Evolutionary conservation across 2,888 invertebrate genomes (phyloP), one percentile per base, ranked within the genome.

Genomic region (Ischnus inquisitorius): DNA sequence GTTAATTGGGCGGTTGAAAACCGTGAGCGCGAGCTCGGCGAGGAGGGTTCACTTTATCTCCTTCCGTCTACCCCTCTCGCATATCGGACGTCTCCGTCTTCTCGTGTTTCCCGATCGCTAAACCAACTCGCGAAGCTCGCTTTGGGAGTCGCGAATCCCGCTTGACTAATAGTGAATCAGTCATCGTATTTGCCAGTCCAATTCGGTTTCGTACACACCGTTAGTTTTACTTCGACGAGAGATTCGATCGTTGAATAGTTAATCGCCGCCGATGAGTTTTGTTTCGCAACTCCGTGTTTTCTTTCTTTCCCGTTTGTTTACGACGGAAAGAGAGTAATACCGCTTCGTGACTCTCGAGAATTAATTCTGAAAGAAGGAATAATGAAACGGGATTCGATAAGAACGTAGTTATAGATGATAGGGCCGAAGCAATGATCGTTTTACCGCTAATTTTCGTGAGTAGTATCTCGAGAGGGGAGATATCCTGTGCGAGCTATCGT

Each of bases 1-100:
- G 75, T 46, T 81, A 81, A 81, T 76, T 41, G 54, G 62, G 1
- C 43, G 14, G 68, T 62, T 75, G 19, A 19, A 48, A 68, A 16
- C 57, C 67, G 57, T 19, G 74, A 62, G 12, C 43, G 51, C 46
- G 10, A 34, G 41, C 51, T 54, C n/a, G n/a, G n/a, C n/a, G n/a
- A n/a, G n/a, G n/a, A n/a, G 60, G 46, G 72, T 68, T 68, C 62
- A 28, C 75, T 67, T 25, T 60, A 62, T 19, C n/a, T 57, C 39
- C 25, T 41, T 64, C 22, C 25, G 62, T 68, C n/a, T 57, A 14
- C 12, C 39, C 39, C 28, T 12, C 46, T 67, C 28, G 60, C 68
- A 14, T 67, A 48, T 75, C 60, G 41, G 8, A 76, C 34, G 34
- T 51, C 64, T 76, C 34, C 22, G 8, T 57, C 25, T 39, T 12